Percentiles rank a stretch among this genome's conserved stretches.
phyloP scores from a whole-genome alignment of 2,113 vertebrate genomes.

The Dipodomys spectabilis region DNA sequence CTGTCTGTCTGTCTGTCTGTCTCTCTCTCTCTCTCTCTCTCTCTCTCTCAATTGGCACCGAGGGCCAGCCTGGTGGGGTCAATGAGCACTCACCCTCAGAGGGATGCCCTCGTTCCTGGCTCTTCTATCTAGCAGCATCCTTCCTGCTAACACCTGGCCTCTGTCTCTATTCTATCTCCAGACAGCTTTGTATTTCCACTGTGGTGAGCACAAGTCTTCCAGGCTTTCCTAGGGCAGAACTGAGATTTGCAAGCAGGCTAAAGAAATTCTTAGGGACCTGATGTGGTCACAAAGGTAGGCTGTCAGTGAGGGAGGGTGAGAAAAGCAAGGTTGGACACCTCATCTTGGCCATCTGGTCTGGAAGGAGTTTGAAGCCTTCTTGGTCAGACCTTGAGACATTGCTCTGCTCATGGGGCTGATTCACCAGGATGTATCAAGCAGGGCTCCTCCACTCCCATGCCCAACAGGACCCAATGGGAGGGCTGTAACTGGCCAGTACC shows the following conservation, averaged over 20 bases:
- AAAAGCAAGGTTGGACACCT: rapidly evolving
- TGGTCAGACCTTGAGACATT: not conserved
- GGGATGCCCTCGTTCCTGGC: too few species aligned
- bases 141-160: rapidly evolving
- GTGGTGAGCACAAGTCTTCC: rapidly evolving
- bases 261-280: not conserved
- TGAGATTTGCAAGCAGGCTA: not conserved
- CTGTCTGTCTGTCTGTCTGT: too few species aligned
- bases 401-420: not conserved
- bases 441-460: not conserved
- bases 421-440: not conserved
- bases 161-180: not conserved
- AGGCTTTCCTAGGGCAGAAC: not conserved
- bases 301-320: too few species aligned
- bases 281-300: not conserved
- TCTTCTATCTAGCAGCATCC: rapidly evolving
- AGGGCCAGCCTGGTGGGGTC: not conserved
- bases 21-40: not conserved
- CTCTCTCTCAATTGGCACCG: not conserved
- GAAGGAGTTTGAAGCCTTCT: not conserved
- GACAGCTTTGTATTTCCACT: too few species aligned
- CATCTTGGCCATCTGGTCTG: not conserved
- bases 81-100: not conserved
- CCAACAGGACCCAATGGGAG: not conserved
- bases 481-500: rapidly evolving